phyloP scores from a whole-genome alignment of 2,888 invertebrate species.

The Dexiosoma caninum region DNA sequence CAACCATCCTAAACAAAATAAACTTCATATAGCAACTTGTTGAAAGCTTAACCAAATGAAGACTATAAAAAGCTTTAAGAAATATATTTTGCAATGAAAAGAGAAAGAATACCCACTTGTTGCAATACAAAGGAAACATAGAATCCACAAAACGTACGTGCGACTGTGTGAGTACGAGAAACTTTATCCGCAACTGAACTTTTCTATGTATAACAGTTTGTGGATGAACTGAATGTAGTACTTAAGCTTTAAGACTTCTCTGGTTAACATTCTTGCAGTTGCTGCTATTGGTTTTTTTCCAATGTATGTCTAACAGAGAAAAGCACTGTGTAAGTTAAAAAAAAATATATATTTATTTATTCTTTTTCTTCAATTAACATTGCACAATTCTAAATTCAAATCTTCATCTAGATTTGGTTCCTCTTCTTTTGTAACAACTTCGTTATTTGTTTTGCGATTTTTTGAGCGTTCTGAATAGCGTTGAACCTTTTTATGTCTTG shows the following conservation, averaged over 20 bases:
- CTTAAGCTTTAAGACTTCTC: not conserved
- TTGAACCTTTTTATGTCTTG: slow-evolving; percentile 67
- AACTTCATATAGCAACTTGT: slow-evolving; percentile 9
- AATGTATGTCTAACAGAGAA: not conserved
- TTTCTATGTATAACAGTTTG: slow-evolving; percentile 38
- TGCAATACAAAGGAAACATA: slow-evolving; percentile 35
- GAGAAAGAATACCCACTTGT: not conserved
- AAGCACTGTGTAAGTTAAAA: not conserved
- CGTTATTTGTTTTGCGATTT: slow-evolving; percentile 47
- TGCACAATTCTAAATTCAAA: not conserved
- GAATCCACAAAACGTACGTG: slow-evolving; percentile 27
- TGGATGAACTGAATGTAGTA: not conserved
- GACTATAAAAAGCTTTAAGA: slow-evolving; percentile 1
- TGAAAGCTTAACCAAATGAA: slow-evolving; percentile 20
- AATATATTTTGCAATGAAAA: not conserved
- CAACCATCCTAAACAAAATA: not conserved
- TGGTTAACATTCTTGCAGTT: not conserved
- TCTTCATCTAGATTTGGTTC: not conserved
- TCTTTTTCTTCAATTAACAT: slow-evolving; percentile 15
- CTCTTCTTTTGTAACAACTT: slow-evolving; percentile 1
- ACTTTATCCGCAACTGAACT: not conserved
- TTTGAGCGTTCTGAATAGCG: slow-evolving; percentile 71
- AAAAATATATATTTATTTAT: not conserved
- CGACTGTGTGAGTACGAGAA: not conserved
- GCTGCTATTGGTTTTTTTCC: not conserved